These are phyloP conservation scores for Platyscapa corneri DNA, from an alignment of 1,140 invertebrate genomes.

Conservation along the genomic window DNA sequence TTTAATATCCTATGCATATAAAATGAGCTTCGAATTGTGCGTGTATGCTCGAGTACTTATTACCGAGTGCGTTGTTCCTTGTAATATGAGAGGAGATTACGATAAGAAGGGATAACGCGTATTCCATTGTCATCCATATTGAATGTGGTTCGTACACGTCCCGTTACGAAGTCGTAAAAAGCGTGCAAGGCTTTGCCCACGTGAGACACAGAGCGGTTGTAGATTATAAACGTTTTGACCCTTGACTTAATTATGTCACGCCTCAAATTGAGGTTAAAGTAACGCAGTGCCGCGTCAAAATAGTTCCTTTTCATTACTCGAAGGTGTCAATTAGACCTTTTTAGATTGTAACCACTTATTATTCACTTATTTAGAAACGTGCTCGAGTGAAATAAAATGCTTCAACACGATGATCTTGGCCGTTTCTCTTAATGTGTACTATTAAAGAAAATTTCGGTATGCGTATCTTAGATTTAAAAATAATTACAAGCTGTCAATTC, in stretches of 20 bases:
- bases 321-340: not conserved
- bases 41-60: not conserved
- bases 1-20: conserved; percentile 1
- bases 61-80: not conserved
- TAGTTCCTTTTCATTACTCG: not conserved
- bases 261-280: not conserved
- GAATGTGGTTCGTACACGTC: not conserved
- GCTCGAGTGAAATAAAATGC: not conserved
- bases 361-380: not conserved
- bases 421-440: not conserved
- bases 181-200: not conserved
- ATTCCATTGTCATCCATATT: conserved; percentile 25
- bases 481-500: too few species aligned
- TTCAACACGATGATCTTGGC: not conserved
- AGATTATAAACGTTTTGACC: conserved; percentile 19
- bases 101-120: not conserved
- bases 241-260: not conserved
- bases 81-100: not conserved
- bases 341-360: not conserved
- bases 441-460: not conserved
- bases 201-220: not conserved
- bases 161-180: not conserved
- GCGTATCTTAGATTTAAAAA: not conserved
- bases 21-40: not conserved
- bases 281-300: not conserved